Evolutionary conservation across 2,113 vertebrate species (phyloP).

Genomic region (Gallinago undulata): DNA sequence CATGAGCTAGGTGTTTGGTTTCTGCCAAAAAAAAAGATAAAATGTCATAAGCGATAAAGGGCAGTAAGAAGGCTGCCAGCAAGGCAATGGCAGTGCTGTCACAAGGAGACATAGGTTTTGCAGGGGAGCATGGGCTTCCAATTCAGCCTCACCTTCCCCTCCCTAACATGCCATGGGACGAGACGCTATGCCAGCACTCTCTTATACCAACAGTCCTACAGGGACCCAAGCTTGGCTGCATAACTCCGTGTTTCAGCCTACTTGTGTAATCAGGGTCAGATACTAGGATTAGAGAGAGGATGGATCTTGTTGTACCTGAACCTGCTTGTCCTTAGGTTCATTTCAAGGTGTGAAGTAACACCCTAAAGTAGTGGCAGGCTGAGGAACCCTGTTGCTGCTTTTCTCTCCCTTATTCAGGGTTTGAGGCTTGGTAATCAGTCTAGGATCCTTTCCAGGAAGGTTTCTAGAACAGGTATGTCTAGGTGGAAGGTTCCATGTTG

Average conservation of each 20-base stretch:
- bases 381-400: not conserved
- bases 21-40: not conserved
- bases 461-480: not conserved
- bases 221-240: not conserved
- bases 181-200: not conserved
- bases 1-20: not conserved
- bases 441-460: not conserved
- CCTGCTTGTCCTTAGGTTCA: not conserved
- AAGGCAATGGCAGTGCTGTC: not conserved
- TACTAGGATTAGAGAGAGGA: not conserved
- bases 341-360: not conserved
- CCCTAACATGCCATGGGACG: fast-evolving
- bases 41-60: not conserved
- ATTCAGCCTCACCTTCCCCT: not conserved
- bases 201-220: no score
- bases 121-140: not conserved
- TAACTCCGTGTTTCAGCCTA: not conserved
- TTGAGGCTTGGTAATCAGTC: not conserved
- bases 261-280: not conserved
- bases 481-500: not conserved
- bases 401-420: not conserved
- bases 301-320: not conserved
- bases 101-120: not conserved
- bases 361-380: not conserved
- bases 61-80: not conserved